A percentile compares a stretch with the other conserved stretches of the same genome.
These are phyloP conservation scores for Oreochromis niloticus DNA, from an alignment of 2,113 vertebrate species.

Conservation along the genomic window DNA sequence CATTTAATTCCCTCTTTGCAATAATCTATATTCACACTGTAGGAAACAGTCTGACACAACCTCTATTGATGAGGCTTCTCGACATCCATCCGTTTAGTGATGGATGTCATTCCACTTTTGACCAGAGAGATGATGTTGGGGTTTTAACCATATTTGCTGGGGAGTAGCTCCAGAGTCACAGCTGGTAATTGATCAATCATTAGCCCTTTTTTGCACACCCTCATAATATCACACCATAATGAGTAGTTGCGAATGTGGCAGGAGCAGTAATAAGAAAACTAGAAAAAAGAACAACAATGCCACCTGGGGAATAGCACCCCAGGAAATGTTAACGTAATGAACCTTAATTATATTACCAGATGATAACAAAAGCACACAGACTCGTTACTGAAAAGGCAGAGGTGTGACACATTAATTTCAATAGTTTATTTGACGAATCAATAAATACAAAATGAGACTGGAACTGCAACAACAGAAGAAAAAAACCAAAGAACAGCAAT, in stretches of 20 bases:
- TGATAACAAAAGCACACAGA: not conserved
- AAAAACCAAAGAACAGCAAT: not conserved
- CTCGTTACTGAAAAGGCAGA: not conserved
- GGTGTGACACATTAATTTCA: not conserved
- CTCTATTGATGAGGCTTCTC: not conserved
- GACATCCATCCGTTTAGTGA: not conserved
- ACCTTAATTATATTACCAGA: not conserved
- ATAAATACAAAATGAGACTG: not conserved
- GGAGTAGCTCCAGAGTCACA: not conserved
- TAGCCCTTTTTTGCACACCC: not conserved
- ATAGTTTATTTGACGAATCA: not conserved
- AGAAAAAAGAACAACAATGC: not conserved
- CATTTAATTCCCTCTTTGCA: not conserved
- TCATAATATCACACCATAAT: not conserved
- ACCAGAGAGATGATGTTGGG: not conserved
- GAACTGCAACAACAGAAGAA: not conserved
- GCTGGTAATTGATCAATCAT: not conserved
- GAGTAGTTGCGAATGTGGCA: not conserved
- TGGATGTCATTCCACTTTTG: not conserved
- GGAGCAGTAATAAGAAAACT: not conserved
- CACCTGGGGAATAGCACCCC: not conserved
- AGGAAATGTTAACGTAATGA: not conserved
- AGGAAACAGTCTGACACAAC: not conserved
- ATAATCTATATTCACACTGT: not conserved
- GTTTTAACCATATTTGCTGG: not conserved